Evolutionary conservation across 2,888 invertebrate genomes (phyloP), one percentile per base, ranked within the genome.

Genomic region (Gastrophysa polygoni): DNA sequence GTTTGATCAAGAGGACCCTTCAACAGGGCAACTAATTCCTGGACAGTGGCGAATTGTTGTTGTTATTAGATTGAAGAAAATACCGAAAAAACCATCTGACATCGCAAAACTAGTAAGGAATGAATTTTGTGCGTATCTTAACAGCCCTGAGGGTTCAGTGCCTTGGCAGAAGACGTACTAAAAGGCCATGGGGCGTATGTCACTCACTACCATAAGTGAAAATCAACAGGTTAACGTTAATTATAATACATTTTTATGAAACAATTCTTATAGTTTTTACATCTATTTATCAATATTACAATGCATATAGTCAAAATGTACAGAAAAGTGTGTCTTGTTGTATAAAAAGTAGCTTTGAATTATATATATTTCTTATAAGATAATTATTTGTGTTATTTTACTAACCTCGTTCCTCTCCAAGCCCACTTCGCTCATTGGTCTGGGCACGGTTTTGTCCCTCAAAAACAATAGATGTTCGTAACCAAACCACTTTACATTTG

Each of bases 1-100:
- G 16, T 71, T 73, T 54, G 73, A 74, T 44, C 44, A 44, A 44
- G 44, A n/a, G n/a, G n/a, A n/a, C n/a, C n/a, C n/a, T n/a, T n/a
- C n/a, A 44, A 34, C 34, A 34, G 34, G 34, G n/a, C 34, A 34
- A 34, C 34, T 34, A 34, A 34, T 34, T 34, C 34, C 34, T 34
- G 34, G 34, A 34, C 34, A 34, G 34, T 34, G 34, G 38, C 38
- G 38, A 38, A 1, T 38, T 38, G 38, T 38, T 38, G 38, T 38
- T 38, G 38, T 14, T 14, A 38, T 38, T 14, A n/a, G n/a, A n/a
- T n/a, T n/a, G n/a, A n/a, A n/a, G n/a, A n/a, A n/a, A n/a, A n/a
- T n/a, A n/a, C n/a, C n/a, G n/a, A n/a, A n/a, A n/a, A n/a, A n/a
- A n/a, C n/a, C n/a, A n/a, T n/a, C n/a, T n/a, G n/a, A n/a, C n/a